Base-by-base conservation (phyloP, 1,140 invertebrate genomes). In the Drosophila kurseongensis region DNA sequence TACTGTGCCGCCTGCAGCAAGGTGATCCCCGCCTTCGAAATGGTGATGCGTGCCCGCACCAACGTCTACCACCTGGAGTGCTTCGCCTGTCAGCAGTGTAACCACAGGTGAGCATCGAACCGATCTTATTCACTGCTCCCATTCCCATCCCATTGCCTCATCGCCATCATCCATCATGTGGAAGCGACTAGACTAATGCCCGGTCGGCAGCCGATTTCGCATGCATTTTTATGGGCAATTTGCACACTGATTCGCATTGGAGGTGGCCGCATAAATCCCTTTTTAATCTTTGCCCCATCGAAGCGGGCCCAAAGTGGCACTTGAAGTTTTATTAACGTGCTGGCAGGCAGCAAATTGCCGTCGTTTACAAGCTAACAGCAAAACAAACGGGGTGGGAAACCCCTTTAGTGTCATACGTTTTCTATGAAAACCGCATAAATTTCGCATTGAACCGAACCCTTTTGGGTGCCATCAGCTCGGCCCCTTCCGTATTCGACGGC, bases 61-160 rank as follows among this genome's bases (percentile, higher is more conserved):
- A 99, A 99, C 92, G 98, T 99, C 42, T 99, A 99, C 92, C 98
- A 99, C 93, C 94, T 99, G 73, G 98, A 99, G 92, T 99, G 98
- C 93, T 99, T 99, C 92, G 98, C 98, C 45, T 99, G 98, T 93
- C 98, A 99, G 93, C 97, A 99, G 93, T 99, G 98, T 92, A 98
- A 98, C 94, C 98, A 99, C 93, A 97, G 98, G 98, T 99, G 92
- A 95, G 94, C 23, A 47, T 27, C 7, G 35, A 18, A 36, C 0
- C 60, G 4, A 57, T 16, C 14, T 12, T 7, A 4, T 12, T 45
- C 10, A 4, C 27, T 35, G 4, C 9, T 7, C 32, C 42, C 29
- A 7, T 23, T 23, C 23, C 3, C 23, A 23, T n/a, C 10, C 44
- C 16, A 23, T 23, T 13, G 16, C 16, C 9, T 4, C 44, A 13